Conservation (phyloP, 2,113 vertebrate species). For the Cyrtonyx montezumae region DNA sequence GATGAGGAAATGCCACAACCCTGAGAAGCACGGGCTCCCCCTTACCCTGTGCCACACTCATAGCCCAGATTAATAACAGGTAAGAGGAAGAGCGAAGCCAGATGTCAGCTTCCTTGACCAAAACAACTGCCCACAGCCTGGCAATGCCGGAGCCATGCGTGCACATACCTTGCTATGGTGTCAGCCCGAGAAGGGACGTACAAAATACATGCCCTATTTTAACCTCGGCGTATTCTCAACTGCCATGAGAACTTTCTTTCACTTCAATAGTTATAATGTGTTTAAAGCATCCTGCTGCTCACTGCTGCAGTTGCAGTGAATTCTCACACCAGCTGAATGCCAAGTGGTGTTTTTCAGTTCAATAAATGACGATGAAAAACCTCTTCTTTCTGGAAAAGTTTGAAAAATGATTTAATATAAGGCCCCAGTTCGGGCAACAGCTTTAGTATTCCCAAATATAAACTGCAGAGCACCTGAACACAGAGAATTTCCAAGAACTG, state of each 20-base stretch:
- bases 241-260: conserved; percentile 46
- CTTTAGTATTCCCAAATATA: not conserved
- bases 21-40: not conserved
- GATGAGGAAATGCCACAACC: not conserved
- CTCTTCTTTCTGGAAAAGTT: not conserved
- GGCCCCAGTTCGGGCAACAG: not conserved
- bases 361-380: conserved; percentile 11
- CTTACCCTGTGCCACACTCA: not conserved
- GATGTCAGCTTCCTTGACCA: not conserved
- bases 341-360: conserved; percentile 8
- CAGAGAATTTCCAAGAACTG: not conserved
- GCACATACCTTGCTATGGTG: not conserved
- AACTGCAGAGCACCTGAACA: not conserved
- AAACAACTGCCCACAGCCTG: conserved; percentile 1
- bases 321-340: conserved; percentile 35
- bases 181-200: not conserved
- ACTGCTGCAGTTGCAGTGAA: conserved; percentile 12
- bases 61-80: conserved; percentile 26
- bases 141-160: not conserved
- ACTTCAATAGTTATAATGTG: conserved; percentile 50
- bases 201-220: conserved; percentile 12
- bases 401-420: conserved; percentile 8
- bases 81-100: conserved; percentile 3
- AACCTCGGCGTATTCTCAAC: conserved; percentile 36
- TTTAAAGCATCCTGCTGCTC: conserved; percentile 42